Conservation (phyloP, 2,113 vertebrate genomes). For the Halichoeres trimaculatus region DNA sequence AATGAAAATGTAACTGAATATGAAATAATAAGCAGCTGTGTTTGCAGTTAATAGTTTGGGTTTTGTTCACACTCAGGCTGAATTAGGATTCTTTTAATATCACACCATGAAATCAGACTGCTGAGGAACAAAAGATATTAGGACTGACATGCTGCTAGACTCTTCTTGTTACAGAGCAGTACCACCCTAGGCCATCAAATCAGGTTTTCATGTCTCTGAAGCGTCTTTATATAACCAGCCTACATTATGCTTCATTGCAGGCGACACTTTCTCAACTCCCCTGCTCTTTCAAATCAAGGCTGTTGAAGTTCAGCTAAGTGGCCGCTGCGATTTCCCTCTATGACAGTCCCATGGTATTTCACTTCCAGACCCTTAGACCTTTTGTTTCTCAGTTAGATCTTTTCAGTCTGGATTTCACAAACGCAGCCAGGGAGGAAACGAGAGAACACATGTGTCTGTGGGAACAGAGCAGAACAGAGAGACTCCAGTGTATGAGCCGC, state of each 20-base stretch:
- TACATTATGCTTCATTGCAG: neutral
- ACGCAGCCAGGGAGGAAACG: constrained; percentile 59
- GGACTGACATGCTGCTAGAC: neutral
- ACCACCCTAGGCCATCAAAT: neutral
- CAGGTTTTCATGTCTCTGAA: neutral
- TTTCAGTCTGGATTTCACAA: constrained; percentile 30
- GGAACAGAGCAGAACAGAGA: constrained; percentile 43
- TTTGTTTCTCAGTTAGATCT: neutral
- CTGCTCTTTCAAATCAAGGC: neutral
- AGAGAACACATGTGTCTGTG: constrained; percentile 35
- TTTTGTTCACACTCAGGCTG: neutral
- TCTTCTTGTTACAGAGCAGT: neutral
- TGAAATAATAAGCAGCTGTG: neutral
- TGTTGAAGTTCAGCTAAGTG: neutral
- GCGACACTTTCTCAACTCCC: neutral
- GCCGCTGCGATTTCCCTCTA: neutral
- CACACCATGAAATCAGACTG: neutral
- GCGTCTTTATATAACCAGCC: constrained; percentile 17
- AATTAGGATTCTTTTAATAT: neutral
- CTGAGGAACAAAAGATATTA: neutral
- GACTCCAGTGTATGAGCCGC: constrained; percentile 28
- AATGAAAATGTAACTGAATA: constrained; percentile 10
- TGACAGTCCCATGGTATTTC: neutral
- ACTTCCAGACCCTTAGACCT: neutral
- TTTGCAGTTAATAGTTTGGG: neutral